Evolutionary conservation across 2,113 vertebrate species (phyloP).

Genomic region (Salvelinus alpinus): DNA sequence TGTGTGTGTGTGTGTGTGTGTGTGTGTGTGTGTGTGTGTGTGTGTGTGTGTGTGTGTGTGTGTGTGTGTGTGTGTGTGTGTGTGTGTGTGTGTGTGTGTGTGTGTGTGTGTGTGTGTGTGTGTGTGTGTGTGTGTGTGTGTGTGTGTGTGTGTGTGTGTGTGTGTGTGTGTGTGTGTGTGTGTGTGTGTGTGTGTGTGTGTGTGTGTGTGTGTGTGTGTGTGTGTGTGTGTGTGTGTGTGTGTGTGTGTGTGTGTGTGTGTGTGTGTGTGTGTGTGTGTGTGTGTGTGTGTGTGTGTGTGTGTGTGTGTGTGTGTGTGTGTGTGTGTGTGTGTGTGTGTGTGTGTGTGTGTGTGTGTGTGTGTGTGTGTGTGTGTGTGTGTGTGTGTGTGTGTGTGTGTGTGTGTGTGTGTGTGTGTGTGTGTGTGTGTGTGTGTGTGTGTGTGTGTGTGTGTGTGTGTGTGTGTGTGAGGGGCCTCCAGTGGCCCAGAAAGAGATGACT

Average conservation of each 20-base stretch:
- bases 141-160: neutral
- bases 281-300: slow-evolving; percentile 10
- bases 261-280: too few relatives aligned
- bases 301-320: neutral
- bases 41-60: slow-evolving; percentile 14
- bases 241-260: slow-evolving; percentile 14
- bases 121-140: slow-evolving; percentile 14
- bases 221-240: neutral
- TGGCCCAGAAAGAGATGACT: slow-evolving; percentile 32
- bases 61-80: neutral
- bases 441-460: neutral
- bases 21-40: neutral
- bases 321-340: neutral
- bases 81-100: slow-evolving; percentile 14
- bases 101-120: neutral
- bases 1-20: slow-evolving; percentile 14
- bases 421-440: too few relatives aligned
- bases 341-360: neutral
- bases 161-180: slow-evolving; percentile 14
- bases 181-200: neutral
- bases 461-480: slow-evolving; percentile 27
- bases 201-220: slow-evolving; percentile 14
- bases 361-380: slow-evolving; percentile 6
- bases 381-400: neutral
- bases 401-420: slow-evolving; percentile 6